phyloP scores from a whole-genome alignment of 2,797 vertebrate species.

The Falco concolor region DNA sequence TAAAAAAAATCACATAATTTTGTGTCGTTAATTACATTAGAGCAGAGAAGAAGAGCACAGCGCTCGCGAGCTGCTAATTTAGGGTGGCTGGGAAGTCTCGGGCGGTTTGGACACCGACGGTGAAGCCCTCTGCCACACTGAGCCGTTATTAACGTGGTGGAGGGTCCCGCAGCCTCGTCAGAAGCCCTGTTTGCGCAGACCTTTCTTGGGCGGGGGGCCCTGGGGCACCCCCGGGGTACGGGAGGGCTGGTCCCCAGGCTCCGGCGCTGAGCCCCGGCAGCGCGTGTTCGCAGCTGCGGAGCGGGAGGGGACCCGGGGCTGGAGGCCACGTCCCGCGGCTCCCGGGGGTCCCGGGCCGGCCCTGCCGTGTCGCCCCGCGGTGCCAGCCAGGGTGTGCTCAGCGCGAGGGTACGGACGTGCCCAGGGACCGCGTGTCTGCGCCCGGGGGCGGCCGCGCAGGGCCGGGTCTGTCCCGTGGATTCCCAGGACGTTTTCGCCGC shows the following conservation, averaged over 20 bases:
- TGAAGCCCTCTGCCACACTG: not conserved
- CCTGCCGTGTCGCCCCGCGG: not conserved
- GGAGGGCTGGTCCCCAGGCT: not conserved
- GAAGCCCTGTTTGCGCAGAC: accelerated
- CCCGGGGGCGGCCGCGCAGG: not conserved
- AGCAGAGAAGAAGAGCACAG: not conserved
- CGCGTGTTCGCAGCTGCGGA: accelerated
- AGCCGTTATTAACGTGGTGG: not conserved
- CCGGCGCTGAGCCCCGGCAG: not conserved
- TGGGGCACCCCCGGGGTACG: not conserved
- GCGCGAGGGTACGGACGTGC: not conserved
- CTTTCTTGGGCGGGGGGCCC: not conserved
- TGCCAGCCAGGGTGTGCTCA: not conserved
- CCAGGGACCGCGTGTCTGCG: not conserved
- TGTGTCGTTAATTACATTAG: not conserved
- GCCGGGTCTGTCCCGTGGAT: not conserved
- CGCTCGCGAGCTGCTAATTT: not conserved
- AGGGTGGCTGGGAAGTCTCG: not conserved
- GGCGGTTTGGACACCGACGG: not conserved
- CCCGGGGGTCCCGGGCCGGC: not conserved
- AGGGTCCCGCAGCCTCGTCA: accelerated
- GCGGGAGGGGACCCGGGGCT: not conserved
- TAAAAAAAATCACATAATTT: accelerated
- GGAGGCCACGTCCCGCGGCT: not conserved
- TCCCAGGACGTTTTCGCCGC: not conserved